These are phyloP conservation scores for Ictalurus furcatus DNA, from an alignment of 2,113 vertebrate species.

Conservation along the genomic window DNA sequence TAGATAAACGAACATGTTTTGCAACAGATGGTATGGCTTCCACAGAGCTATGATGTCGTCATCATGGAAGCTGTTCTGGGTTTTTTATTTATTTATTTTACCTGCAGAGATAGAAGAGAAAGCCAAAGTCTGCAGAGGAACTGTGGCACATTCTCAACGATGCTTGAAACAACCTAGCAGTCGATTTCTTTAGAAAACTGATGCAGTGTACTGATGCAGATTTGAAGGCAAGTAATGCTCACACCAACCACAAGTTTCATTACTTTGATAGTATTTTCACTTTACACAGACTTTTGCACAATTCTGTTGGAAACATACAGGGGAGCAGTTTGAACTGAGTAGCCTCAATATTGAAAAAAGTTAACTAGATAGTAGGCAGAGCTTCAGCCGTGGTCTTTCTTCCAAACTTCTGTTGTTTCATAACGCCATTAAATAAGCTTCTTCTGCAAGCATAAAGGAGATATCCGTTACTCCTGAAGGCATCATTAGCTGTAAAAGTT, in stretches of 20 bases:
- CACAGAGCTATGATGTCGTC: conserved; percentile 2
- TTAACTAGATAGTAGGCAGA: no score
- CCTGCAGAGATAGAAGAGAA: conserved; percentile 1
- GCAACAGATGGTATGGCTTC: conserved; percentile 12
- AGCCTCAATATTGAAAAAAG: neutral
- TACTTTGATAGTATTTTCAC: neutral
- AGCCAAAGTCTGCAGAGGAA: conserved; percentile 17
- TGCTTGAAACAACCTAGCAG: neutral
- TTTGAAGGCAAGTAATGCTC: neutral
- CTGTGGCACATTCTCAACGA: neutral
- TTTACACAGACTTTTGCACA: neutral
- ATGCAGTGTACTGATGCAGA: no score
- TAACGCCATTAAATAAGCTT: neutral
- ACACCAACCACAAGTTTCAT: neutral
- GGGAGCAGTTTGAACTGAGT: neutral
- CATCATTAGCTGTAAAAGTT: neutral
- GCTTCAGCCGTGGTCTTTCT: neutral
- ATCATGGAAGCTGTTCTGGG: neutral
- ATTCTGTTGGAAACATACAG: neutral
- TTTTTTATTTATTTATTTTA: neutral
- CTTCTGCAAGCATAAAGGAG: neutral
- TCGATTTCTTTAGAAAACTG: neutral
- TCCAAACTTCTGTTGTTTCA: neutral
- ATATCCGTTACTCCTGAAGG: neutral
- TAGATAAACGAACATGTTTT: neutral